Base-by-base conservation (phyloP, 1,140 invertebrate species). In the Cepaea nemoralis region DNA sequence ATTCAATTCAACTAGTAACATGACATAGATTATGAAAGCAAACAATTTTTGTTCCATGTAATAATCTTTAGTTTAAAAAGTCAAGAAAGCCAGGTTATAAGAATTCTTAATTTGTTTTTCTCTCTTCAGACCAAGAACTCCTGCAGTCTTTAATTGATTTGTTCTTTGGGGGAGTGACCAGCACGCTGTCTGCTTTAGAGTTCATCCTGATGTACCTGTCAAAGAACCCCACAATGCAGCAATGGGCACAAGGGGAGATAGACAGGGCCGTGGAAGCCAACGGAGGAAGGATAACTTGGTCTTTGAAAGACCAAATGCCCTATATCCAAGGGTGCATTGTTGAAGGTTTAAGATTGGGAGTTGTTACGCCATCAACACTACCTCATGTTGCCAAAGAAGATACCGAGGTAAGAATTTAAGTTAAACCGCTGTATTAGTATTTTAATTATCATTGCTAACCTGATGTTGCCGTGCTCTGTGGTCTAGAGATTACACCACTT, bases 341-440 rank as follows among this genome's bases (percentile, higher is more conserved):
- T 37, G 84, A 85, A 48, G 77, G 50, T 19, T 76, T 83, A 33
- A 69, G 84, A 37, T 55, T 85, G 14, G 84, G 77, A 16, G 66
- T 69, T 3, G 73, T 83, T n/a, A 83, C 83, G 3, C 82, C 85
- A 0, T 82, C 80, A 3, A 77, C 83, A 19, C 39, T 84, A 33
- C 83, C 85, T 12, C 83, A 84, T 66, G 81, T 83, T 73, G 69
- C 85, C 39, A 80, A 71, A 12, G 80, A 83, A n/a, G 85, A 83
- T 55, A 82, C 80, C 0, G 33, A 78, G 70, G 71, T 84, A 75
- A 27, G 78, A 14, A 31, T 63, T 6, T 22, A 63, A n/a, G n/a
- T n/a, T n/a, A n/a, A n/a, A n/a, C n/a, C n/a, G n/a, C n/a, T n/a
- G n/a, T n/a, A n/a, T n/a, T 37, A 37, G 31, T 16, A 19, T 16